A percentile compares a stretch with the other conserved stretches of the same genome.
These are phyloP conservation scores for Enteromius radiatus DNA, from an alignment of 2,797 vertebrate species.

Conservation along the genomic window DNA sequence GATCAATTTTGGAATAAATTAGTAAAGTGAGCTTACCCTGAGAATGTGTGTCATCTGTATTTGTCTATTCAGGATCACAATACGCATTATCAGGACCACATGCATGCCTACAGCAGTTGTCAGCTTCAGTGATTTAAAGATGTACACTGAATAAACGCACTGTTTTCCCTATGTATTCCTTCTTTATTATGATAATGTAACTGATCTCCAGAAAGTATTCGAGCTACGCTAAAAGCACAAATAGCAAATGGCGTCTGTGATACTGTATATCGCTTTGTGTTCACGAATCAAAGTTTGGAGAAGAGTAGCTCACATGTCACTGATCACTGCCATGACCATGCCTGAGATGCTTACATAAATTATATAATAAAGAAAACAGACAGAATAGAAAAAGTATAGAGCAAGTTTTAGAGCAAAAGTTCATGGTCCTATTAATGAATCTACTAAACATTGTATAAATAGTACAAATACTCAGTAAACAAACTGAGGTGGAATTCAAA, in stretches of 20 bases:
- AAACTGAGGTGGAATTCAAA: neutral
- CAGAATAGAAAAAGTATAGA: too few species aligned
- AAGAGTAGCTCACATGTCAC: conserved; percentile 1
- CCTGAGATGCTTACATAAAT: neutral
- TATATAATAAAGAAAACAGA: too few species aligned
- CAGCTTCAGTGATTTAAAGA: neutral
- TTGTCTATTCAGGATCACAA: neutral
- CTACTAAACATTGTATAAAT: neutral
- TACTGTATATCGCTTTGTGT: neutral
- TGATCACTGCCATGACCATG: conserved; percentile 1
- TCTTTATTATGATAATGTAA: neutral
- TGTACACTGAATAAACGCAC: neutral
- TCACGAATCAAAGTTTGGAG: neutral
- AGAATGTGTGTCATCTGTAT: neutral
- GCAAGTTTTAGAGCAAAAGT: too few species aligned
- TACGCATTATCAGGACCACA: neutral
- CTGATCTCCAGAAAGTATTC: neutral
- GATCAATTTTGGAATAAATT: neutral
- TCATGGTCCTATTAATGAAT: neutral
- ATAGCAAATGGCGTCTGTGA: neutral
- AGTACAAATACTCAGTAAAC: neutral
- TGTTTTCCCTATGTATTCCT: neutral
- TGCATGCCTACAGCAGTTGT: neutral
- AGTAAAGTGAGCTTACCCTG: neutral
- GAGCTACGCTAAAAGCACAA: neutral